These are phyloP conservation scores for Drosophila oshimai DNA, from an alignment of 1,140 invertebrate genomes.

Conservation along the genomic window DNA sequence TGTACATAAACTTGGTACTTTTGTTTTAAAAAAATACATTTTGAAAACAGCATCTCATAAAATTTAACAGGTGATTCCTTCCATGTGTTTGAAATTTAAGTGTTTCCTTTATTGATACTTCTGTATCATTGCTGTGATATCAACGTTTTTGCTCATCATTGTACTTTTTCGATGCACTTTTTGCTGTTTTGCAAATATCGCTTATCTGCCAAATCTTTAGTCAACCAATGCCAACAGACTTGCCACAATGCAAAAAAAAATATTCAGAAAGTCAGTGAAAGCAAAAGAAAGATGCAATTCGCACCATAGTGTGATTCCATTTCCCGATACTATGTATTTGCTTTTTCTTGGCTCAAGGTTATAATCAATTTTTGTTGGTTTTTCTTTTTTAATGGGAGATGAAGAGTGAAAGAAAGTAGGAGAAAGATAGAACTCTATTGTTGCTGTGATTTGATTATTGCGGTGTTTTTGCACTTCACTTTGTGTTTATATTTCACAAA, in stretches of 20 bases:
- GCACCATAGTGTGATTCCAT: constrained; percentile 9
- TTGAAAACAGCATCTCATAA: no score
- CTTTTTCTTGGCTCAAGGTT: neutral
- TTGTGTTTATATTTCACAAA: no score
- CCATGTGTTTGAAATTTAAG: neutral
- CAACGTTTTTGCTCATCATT: neutral
- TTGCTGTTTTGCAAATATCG: no score
- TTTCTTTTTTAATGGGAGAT: neutral
- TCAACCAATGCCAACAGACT: neutral
- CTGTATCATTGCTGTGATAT: neutral
- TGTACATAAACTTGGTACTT: neutral
- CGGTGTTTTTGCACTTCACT: neutral
- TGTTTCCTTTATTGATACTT: neutral
- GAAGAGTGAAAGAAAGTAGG: neutral
- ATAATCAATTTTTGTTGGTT: neutral
- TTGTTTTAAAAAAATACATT: no score
- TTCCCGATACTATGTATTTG: neutral
- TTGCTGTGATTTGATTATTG: constrained; percentile 16
- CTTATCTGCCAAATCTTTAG: neutral
- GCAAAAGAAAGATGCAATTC: neutral
- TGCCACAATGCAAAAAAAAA: neutral
- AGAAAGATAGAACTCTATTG: constrained; percentile 1
- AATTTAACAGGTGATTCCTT: no score
- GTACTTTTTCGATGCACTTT: no score
- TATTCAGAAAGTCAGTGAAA: neutral